Conservation (phyloP, 2,888 invertebrate genomes). For the Bugula neritina region DNA sequence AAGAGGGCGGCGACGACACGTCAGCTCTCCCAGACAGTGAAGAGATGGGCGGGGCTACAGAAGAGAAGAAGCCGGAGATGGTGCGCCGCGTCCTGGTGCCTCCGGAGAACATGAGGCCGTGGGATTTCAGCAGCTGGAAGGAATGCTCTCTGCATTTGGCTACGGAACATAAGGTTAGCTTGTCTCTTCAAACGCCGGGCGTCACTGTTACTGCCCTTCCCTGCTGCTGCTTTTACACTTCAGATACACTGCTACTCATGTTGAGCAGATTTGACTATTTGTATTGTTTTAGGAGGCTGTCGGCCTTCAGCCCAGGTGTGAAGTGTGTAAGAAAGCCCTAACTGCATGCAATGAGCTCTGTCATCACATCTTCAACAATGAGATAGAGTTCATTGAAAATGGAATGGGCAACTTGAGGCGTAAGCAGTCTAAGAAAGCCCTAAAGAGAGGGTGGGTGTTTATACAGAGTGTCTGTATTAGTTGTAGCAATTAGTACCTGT, state of each 20-base stretch:
- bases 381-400: conserved; percentile 11
- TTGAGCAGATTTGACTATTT: not conserved
- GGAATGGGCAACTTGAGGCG: not conserved
- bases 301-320: not conserved
- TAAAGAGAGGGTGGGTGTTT: conserved; percentile 4
- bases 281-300: not conserved
- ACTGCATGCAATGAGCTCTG: conserved; percentile 2
- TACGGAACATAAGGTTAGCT: not conserved
- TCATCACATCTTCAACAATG: conserved; percentile 17
- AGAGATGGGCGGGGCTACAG: not conserved
- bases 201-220: too few relatives aligned
- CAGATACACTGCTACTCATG: too few relatives aligned
- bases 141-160: not conserved
- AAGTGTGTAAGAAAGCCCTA: not conserved
- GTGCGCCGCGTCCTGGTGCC: not conserved
- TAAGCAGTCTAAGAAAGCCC: conserved; percentile 9
- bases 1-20: not conserved
- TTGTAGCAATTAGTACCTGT: too few relatives aligned
- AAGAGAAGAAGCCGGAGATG: not conserved
- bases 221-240: too few relatives aligned
- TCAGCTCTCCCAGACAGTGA: not conserved
- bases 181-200: not conserved
- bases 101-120: conserved; percentile 15
- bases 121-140: not conserved
- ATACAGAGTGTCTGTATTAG: not conserved